Evolutionary conservation across 2,797 vertebrate species (phyloP), one percentile per base, ranked within the genome.

Genomic region (Ctenopoma kingsleyae): DNA sequence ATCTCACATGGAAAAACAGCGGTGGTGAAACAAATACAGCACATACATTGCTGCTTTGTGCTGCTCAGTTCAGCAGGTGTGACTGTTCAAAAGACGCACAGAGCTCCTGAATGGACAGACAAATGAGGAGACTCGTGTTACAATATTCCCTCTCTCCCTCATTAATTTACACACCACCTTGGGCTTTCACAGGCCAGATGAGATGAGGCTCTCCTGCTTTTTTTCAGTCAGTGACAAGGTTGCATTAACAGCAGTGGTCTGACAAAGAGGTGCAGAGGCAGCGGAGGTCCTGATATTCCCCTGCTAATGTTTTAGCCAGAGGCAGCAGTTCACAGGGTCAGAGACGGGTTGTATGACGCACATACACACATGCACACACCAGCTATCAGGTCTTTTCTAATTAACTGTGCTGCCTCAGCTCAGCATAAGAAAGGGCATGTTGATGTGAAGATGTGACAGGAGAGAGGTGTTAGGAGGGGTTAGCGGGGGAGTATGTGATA

Each of bases 221-320:
- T 74, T 27, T 59, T 76, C 7, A 17, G 80, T 76, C 57, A 0
- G 41, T 15, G 74, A 6, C 8, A 54, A 67, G 30, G 71, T 67
- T 43, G 67, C 73, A 17, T 54, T 77, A 64, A 69, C 49, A 63
- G 59, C 76, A 46, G 53, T 2, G 64, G 32, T 8, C 53, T 43
- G 48, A 83, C 81, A 73, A 79, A 74, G 60, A 49, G 49, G 13
- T 54, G 69, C 52, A 3, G 36, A 80, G 58, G 74, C 74, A 65
- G 55, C 10, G 61, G 67, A 72, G 77, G 71, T 79, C 82, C 80
- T 71, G 70, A 76, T 80, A 79, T 81, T 80, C 64, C 71, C 71
- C 57, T 58, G 71, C 70, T 84, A 86, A 90, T 86, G 84, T 69
- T 82, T 82, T 85, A 81, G 83, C 88, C 80, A 64, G 77, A 89